These are phyloP conservation scores for Erpobdella octoculata DNA, from an alignment of 2,888 invertebrate species.

Conservation along the genomic window DNA sequence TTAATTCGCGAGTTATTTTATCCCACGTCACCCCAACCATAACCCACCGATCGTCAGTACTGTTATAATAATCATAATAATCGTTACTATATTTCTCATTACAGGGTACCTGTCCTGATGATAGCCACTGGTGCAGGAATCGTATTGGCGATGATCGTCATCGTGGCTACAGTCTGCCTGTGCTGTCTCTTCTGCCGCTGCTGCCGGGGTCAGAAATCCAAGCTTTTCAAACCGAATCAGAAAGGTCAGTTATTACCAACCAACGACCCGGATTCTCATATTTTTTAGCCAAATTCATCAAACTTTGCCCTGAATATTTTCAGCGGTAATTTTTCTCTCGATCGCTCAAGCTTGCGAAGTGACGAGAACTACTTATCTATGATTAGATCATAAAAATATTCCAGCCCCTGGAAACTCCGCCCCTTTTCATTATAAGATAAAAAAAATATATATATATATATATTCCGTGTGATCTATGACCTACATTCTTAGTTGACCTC, in stretches of 20 bases:
- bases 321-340: background rate
- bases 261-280: too few relatives aligned
- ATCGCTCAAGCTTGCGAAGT: background rate
- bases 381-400: too few relatives aligned
- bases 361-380: background rate
- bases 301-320: too few relatives aligned
- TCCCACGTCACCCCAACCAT: too few relatives aligned
- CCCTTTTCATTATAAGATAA: too few relatives aligned
- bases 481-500: conserved; percentile 4
- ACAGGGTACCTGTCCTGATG: conserved; percentile 17
- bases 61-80: background rate
- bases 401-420: too few relatives aligned
- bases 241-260: too few relatives aligned
- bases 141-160: conserved; percentile 3
- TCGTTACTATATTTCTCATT: background rate
- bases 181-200: conserved; percentile 23
- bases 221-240: background rate
- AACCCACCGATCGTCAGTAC: too few relatives aligned
- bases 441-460: too few relatives aligned
- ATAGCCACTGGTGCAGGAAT: conserved; percentile 23
- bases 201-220: background rate
- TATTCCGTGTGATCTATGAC: too few relatives aligned
- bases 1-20: background rate
- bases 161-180: conserved; percentile 8
- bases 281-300: too few relatives aligned